Base-by-base conservation (phyloP, 2,888 invertebrate species). In the Rhagium mordax region DNA sequence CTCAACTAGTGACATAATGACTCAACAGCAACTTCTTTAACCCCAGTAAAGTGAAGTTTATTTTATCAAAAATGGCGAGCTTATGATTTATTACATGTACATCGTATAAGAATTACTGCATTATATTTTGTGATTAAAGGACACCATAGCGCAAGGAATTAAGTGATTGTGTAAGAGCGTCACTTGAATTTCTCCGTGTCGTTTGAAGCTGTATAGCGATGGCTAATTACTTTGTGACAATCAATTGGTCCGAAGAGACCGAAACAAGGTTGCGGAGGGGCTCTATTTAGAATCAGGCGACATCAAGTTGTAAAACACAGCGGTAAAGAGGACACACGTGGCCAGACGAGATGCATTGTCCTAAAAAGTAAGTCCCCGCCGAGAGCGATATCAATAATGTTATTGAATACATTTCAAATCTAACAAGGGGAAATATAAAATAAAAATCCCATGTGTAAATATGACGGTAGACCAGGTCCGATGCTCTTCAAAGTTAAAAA, bases 151-250 rank as follows among this genome's bases (percentile, higher is more conserved):
- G 8, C 16, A 59, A 48, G 77, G 81, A 83, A 84, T 84, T 83
- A 85, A 85, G 85, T 84, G 84, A 81, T 84, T 77, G 84, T 84
- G 51, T 59, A 86, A 85, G 84, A 86, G 87, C 85, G 85, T 84
- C 86, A 85, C 87, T 87, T 83, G 84, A 86, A 83, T 81, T 82
- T 79, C 84, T 84, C 83, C 87, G 86, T 86, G 87, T 84, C 85
- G 81, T 75, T 80, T 83, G 79, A 79, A 85, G 83, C 81, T 81
- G 41, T 79, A 77, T 78, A 79, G 81, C 79, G 78, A 76, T 77
- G 76, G 81, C 83, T 84, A 85, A 85, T 86, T 84, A 83, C 83
- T 83, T 82, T 81, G 85, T 83, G 84, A 86, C 85, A 85, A 81
- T 85, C 82, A 81, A 79, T 82, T 79, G 74, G 75, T 66, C 61